Base-by-base conservation (phyloP, 2,113 vertebrate genomes). In the Mesitornis unicolor region DNA sequence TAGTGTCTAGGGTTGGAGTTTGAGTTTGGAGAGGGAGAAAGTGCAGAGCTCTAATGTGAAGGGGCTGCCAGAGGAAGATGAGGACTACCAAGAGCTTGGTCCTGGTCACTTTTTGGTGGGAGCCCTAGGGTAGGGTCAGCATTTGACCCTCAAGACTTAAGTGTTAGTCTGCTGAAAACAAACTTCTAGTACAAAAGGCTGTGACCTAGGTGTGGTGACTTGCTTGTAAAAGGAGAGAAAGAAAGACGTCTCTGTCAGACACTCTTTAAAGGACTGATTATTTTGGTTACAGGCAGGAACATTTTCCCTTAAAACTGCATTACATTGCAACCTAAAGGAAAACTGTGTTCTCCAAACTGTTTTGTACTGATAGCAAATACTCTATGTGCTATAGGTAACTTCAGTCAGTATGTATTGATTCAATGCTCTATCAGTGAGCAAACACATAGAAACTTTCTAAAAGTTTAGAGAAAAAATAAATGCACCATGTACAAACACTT, bases 381-480 rank as follows among this genome's bases (percentile, higher is more conserved):
- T 60, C 26, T 47, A 9, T 0, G 0, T 24, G 33, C 31, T 82
- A 3, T 43, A 70, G 36, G 29, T 54, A 20, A 38, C 1, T 13
- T 75, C n/a, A 67, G 26, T 45, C 47, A 36, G 18, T 59, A 50
- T 16, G 29, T 60, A 18, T 50, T 48, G 45, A 40, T 48, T 59
- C 14, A 67, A 5, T 79, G n/a, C 50, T 93, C 22, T n/a, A 2
- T 71, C 24, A 35, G 19, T 48, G 56, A 59, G 33, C 38, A 91
- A 89, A 56, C 7, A n/a, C 31, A 24, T 6, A 65, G 28, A 84
- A 74, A 50, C 12, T 25, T 61, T n/a, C n/a, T n/a, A n/a, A n/a
- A n/a, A n/a, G n/a, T n/a, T 14, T 9, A 6, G 29, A 67, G 26
- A 31, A 24, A 29, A 11, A 17, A 79, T 31, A 56, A 75, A n/a